Percentiles rank a stretch among this genome's conserved stretches.
Conservation (phyloP, 2,113 vertebrate species). For the Callaeas wilsoni region DNA sequence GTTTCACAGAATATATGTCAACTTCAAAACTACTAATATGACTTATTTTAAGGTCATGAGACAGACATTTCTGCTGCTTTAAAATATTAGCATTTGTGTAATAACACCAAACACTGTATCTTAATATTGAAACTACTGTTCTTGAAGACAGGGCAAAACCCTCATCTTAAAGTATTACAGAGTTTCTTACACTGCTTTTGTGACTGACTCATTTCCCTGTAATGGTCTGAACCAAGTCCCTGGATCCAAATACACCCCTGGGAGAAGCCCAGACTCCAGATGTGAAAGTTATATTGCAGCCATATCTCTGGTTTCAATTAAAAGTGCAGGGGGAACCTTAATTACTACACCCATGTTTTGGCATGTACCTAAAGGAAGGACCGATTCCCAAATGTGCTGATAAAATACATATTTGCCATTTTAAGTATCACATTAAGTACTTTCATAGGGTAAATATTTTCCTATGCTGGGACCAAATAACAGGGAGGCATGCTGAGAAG, state of each 20-base stretch:
- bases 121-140: not conserved
- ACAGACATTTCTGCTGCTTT: not conserved
- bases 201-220: not conserved
- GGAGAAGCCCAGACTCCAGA: not conserved
- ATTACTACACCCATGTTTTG: not conserved
- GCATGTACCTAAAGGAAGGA: not conserved
- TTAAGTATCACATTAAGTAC: conserved; percentile 9
- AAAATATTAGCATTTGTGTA: not conserved
- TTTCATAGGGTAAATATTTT: conserved; percentile 46
- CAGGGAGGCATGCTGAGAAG: conserved; percentile 29
- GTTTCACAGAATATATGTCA: not conserved
- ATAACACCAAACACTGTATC: not conserved
- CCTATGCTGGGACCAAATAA: not conserved
- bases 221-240: not conserved
- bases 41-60: not conserved
- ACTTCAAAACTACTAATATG: not conserved
- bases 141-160: not conserved
- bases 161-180: not conserved
- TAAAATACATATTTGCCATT: conserved; percentile 18
- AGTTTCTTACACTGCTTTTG: not conserved
- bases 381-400: not conserved
- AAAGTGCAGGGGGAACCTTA: not conserved
- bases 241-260: not conserved
- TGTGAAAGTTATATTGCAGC: not conserved
- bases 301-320: conserved; percentile 24